A percentile compares a stretch with the other conserved stretches of the same genome.
Conservation (phyloP, 2,888 invertebrate genomes). For the Odontocolon sp. region DNA sequence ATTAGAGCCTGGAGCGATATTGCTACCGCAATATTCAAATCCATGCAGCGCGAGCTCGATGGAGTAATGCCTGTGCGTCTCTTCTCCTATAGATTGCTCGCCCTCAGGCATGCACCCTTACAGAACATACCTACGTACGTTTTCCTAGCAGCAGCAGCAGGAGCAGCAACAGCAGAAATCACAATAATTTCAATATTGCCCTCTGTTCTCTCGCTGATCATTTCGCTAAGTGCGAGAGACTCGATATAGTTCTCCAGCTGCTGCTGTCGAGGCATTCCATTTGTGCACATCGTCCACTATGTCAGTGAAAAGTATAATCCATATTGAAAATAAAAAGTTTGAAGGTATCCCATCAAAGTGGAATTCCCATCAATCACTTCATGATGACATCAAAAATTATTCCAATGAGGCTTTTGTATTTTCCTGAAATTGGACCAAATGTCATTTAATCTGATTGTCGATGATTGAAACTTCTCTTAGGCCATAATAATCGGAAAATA, state of each 20-base stretch:
- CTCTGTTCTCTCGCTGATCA: conserved; percentile 76
- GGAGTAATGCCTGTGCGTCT: conserved; percentile 75
- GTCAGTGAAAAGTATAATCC: conserved; percentile 20
- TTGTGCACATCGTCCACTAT: conserved; percentile 19
- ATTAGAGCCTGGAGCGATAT: conserved; percentile 78
- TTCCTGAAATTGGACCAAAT: no score
- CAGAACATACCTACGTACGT: conserved; percentile 42
- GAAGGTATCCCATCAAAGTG: neutral
- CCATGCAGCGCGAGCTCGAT: conserved; percentile 71
- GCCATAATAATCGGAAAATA: no score
- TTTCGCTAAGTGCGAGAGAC: conserved; percentile 75
- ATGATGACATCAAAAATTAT: neutral
- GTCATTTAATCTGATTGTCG: no score
- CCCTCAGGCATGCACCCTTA: conserved; percentile 70
- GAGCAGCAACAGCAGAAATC: conserved; percentile 68
- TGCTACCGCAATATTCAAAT: conserved; percentile 79
- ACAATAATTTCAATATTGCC: conserved; percentile 81
- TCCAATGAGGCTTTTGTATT: no score
- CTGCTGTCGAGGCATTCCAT: conserved; percentile 13
- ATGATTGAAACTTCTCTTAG: no score
- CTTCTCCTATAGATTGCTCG: conserved; percentile 77
- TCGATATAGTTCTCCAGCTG: conserved; percentile 46
- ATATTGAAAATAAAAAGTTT: neutral
- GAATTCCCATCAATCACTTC: neutral
- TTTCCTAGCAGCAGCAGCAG: conserved; percentile 46